Evolutionary conservation across 2,888 invertebrate species (phyloP).

Genomic region (Brachynemurus nebulosus): DNA sequence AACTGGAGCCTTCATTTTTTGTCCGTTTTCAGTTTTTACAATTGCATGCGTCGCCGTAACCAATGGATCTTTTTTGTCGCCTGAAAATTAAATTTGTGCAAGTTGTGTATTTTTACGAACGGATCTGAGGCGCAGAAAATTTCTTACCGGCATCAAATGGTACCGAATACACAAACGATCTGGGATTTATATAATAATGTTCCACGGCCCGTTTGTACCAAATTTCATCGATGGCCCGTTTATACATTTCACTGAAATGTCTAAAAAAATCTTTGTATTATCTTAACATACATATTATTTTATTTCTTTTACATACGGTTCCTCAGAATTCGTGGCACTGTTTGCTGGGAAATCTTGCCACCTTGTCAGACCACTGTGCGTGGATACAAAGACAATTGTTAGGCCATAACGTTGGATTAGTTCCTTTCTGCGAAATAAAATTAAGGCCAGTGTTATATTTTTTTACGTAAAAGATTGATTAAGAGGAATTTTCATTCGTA

Average conservation of each 20-base stretch:
- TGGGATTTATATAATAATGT: slow-evolving; percentile 61
- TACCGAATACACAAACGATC: slow-evolving; percentile 71
- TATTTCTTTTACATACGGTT: slow-evolving; percentile 19
- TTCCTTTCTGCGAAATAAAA: slow-evolving; percentile 49
- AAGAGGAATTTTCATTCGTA: neutral
- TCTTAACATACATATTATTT: neutral
- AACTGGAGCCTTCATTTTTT: slow-evolving; percentile 40
- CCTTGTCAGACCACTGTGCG: slow-evolving; percentile 77
- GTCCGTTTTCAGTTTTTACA: slow-evolving; percentile 42
- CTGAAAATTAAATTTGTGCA: slow-evolving; percentile 15
- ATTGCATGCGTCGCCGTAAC: slow-evolving; percentile 82
- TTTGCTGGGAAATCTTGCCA: slow-evolving; percentile 57
- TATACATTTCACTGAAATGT: slow-evolving; percentile 60
- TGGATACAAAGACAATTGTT: slow-evolving; percentile 75
- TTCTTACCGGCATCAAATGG: slow-evolving; percentile 45
- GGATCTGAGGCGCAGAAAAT: neutral
- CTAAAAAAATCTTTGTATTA: slow-evolving; percentile 27
- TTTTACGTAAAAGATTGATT: neutral
- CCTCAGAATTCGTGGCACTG: slow-evolving; percentile 12
- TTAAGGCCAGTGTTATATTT: neutral
- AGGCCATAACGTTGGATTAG: slow-evolving; percentile 74
- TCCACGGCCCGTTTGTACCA: slow-evolving; percentile 85
- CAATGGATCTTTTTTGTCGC: slow-evolving; percentile 40
- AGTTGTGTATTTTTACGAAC: neutral
- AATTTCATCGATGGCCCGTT: slow-evolving; percentile 69